A percentile compares a stretch with the other conserved stretches of the same genome.
phyloP scores from a whole-genome alignment of 1,140 invertebrate genomes.

The Stenopsyche tienmushanensis region DNA sequence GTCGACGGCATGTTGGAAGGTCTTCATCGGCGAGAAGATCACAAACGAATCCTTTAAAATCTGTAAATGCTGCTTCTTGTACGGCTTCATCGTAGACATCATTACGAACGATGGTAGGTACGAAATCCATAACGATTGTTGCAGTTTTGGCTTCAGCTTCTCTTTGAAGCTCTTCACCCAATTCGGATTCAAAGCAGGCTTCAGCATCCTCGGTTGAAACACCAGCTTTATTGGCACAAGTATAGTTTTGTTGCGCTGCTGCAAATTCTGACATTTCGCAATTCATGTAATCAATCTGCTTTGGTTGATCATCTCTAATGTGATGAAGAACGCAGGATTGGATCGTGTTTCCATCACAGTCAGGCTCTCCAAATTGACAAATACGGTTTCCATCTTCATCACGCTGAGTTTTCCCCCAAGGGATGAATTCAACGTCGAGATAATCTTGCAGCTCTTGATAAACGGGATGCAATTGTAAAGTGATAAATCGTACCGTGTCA shows the following conservation, averaged over 20 bases:
- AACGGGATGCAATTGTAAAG: constrained; percentile 39
- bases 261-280: constrained; percentile 47
- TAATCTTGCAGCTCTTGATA: constrained; percentile 45
- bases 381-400: constrained; percentile 32
- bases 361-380: constrained; percentile 10
- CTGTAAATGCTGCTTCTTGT: constrained; percentile 20
- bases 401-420: constrained; percentile 48
- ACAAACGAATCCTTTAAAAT: constrained; percentile 29
- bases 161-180: constrained; percentile 17
- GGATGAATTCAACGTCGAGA: constrained; percentile 48
- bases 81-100: constrained; percentile 9
- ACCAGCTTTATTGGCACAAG: constrained; percentile 11
- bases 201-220: constrained; percentile 10
- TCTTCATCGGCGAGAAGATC: background rate
- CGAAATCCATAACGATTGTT: constrained; percentile 28
- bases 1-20: background rate
- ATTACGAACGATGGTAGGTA: constrained; percentile 35
- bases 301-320: constrained; percentile 10
- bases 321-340: constrained; percentile 16
- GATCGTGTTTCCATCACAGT: constrained; percentile 20
- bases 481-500: constrained; percentile 45
- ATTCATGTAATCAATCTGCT: constrained; percentile 45
- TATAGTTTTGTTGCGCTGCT: background rate
- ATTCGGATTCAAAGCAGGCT: constrained; percentile 13
- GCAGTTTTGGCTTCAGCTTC: constrained; percentile 25